phyloP scores from a whole-genome alignment of 1,140 invertebrate genomes.

The Meloidogyne exigua region DNA sequence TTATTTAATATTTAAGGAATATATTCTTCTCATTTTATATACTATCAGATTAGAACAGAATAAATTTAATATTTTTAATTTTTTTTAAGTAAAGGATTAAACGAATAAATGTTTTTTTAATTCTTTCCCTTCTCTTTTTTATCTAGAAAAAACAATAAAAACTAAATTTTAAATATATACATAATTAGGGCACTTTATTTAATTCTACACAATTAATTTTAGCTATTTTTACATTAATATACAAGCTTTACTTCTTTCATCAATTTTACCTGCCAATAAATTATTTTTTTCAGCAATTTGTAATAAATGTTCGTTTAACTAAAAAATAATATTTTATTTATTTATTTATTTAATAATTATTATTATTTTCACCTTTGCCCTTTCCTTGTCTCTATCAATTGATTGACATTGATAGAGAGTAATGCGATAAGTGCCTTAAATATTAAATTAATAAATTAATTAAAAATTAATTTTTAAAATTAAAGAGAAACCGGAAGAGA shows the following conservation, averaged over 20 bases:
- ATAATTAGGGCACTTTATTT: slow-evolving; percentile 4
- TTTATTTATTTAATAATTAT: background rate
- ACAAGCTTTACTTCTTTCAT: slow-evolving; percentile 54
- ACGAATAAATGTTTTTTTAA: too few species aligned
- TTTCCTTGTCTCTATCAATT: slow-evolving; percentile 48
- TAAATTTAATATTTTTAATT: too few species aligned
- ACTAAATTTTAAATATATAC: too few species aligned
- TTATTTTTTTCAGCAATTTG: slow-evolving; percentile 32
- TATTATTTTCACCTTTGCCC: slow-evolving; percentile 45
- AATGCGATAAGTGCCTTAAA: slow-evolving; percentile 56
- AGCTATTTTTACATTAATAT: slow-evolving; percentile 39
- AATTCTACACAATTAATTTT: background rate
- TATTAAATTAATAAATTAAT: too few species aligned
- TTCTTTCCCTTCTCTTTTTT: too few species aligned
- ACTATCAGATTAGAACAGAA: too few species aligned
- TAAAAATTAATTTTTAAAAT: too few species aligned
- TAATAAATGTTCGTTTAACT: slow-evolving; percentile 51
- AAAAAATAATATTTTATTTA: slow-evolving; percentile 20
- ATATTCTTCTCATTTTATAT: too few species aligned
- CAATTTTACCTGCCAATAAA: slow-evolving; percentile 40
- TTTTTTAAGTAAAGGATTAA: too few species aligned
- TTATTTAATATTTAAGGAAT: too few species aligned
- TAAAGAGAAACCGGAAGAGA: too few species aligned
- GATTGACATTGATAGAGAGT: slow-evolving; percentile 56
- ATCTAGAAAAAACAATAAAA: too few species aligned